Evolutionary conservation across 2,113 vertebrate genomes (phyloP).

Genomic region (Poecilia latipinna): DNA sequence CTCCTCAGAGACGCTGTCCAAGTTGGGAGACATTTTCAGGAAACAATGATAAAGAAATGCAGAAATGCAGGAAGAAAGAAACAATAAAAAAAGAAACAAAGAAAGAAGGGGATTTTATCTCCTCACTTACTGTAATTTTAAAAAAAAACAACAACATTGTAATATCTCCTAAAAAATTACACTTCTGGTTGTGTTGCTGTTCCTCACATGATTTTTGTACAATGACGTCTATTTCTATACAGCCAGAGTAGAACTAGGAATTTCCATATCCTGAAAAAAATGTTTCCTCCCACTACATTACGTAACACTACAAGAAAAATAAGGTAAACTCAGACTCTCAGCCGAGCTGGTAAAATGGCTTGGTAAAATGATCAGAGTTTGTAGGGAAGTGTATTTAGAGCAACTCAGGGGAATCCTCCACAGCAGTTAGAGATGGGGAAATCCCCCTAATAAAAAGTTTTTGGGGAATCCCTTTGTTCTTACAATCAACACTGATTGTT

Average conservation of each 20-base stretch:
- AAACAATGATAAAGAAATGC: too few relatives aligned
- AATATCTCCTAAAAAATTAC: background rate
- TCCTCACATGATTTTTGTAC: background rate
- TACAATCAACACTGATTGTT: background rate
- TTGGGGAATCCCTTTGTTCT: constrained; percentile 18
- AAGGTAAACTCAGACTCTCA: background rate
- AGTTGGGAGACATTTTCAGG: too few relatives aligned
- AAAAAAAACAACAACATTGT: too few relatives aligned
- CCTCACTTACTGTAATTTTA: too few relatives aligned
- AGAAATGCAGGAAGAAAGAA: too few relatives aligned
- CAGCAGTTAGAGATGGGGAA: background rate
- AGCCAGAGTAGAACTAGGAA: background rate
- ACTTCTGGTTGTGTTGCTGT: accelerated
- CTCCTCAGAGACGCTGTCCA: too few relatives aligned
- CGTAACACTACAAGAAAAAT: background rate
- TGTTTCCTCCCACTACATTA: background rate
- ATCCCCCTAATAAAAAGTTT: background rate
- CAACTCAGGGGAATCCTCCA: background rate
- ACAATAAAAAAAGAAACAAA: too few relatives aligned
- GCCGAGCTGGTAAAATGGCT: too few relatives aligned
- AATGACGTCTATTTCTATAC: background rate
- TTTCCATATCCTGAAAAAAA: background rate
- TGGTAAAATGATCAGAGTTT: too few relatives aligned
- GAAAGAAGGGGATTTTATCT: too few relatives aligned
- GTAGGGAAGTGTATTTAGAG: background rate